Conservation (phyloP, 2,113 vertebrate genomes). For the Pao palembangensis region DNA sequence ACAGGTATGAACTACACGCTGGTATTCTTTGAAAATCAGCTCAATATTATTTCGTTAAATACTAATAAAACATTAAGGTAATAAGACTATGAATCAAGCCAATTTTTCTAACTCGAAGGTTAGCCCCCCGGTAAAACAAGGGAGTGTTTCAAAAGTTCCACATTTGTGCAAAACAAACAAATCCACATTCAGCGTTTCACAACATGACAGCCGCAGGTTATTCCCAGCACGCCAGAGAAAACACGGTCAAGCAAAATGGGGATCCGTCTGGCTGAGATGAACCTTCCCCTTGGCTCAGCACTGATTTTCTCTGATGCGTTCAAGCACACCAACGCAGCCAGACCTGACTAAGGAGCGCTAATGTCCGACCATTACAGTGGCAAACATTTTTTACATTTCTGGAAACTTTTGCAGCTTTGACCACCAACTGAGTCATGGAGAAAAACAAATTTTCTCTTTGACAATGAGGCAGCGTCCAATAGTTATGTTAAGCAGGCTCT, state of each 20-base stretch:
- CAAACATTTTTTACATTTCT: constrained; percentile 16
- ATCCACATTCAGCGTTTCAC: constrained; percentile 19
- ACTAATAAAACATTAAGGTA: too few species aligned
- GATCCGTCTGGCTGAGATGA: constrained; percentile 35
- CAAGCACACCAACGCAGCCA: background rate
- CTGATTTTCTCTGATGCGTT: background rate
- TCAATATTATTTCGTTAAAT: too few species aligned
- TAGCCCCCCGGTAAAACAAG: too few species aligned
- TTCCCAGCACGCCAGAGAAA: constrained; percentile 3
- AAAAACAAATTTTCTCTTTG: constrained; percentile 15
- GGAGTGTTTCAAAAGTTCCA: too few species aligned
- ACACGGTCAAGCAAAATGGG: constrained; percentile 7
- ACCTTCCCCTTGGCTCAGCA: constrained; percentile 42
- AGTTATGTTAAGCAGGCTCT: constrained; percentile 50
- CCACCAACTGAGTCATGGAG: background rate
- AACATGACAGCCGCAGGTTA: constrained; percentile 7
- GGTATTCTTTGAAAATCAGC: too few species aligned
- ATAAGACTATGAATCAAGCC: too few species aligned
- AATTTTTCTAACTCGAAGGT: too few species aligned
- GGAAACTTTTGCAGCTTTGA: constrained; percentile 4
- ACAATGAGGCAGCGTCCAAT: constrained; percentile 20
- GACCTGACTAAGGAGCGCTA: background rate
- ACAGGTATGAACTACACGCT: too few species aligned
- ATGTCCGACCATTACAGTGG: constrained; percentile 3
- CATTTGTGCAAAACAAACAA: too few species aligned